Evolutionary conservation across 1,140 invertebrate species (phyloP).

Genomic region (Bombus balteatus): DNA sequence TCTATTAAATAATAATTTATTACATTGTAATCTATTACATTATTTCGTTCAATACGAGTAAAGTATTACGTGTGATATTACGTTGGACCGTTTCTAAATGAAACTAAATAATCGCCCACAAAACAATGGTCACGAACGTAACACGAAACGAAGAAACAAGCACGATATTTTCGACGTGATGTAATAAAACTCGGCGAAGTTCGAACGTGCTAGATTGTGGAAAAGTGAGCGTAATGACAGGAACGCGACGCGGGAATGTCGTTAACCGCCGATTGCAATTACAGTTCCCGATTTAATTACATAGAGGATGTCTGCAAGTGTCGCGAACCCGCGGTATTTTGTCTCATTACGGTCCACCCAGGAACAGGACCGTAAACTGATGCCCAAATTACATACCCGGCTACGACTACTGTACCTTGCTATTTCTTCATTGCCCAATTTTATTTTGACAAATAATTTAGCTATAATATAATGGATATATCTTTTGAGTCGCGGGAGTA

Average conservation of each 20-base stretch:
- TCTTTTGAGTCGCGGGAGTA: too few species aligned
- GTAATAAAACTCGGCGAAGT: constrained; percentile 9
- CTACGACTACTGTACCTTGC: too few species aligned
- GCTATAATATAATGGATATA: too few species aligned
- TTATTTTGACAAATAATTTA: background rate
- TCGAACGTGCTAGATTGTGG: background rate
- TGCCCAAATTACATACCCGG: constrained; percentile 20
- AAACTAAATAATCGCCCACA: too few species aligned
- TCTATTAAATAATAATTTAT: too few species aligned
- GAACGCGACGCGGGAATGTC: background rate
- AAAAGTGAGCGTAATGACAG: constrained; percentile 37
- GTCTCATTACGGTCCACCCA: background rate
- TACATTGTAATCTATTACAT: too few species aligned
- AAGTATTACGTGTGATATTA: too few species aligned
- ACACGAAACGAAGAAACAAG: background rate
- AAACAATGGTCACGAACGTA: background rate
- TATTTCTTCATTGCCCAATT: background rate
- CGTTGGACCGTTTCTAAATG: too few species aligned
- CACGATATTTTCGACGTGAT: background rate
- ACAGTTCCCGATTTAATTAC: constrained; percentile 42
- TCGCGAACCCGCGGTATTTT: background rate
- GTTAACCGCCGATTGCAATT: constrained; percentile 29
- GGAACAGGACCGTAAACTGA: constrained; percentile 10
- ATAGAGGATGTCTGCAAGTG: constrained; percentile 20
- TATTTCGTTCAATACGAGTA: too few species aligned